Percentiles rank a stretch among this genome's conserved stretches.
phyloP scores from a whole-genome alignment of 2,888 invertebrate genomes.

The Lepidonotus clava region DNA sequence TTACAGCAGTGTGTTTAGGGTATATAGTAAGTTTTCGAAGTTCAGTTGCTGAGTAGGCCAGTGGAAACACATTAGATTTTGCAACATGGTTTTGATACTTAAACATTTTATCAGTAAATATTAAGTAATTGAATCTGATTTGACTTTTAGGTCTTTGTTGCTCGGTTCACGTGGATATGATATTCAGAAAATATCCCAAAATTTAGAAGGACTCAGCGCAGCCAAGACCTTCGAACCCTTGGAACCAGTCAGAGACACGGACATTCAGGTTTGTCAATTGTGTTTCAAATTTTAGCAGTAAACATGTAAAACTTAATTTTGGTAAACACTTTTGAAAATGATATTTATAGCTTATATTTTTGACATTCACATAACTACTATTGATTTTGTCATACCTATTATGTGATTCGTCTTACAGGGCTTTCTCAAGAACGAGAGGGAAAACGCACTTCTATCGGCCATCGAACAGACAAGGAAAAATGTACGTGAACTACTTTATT shows the following conservation, averaged over 20 bases:
- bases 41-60: too few relatives aligned
- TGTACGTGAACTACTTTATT: constrained; percentile 68
- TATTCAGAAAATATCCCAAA: constrained; percentile 94
- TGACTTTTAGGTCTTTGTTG: constrained; percentile 87
- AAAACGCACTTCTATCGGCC: constrained; percentile 94
- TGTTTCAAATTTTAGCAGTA: constrained; percentile 29
- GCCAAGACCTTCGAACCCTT: constrained; percentile 87
- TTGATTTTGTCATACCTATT: not conserved
- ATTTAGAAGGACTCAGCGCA: constrained; percentile 90
- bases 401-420: constrained; percentile 83
- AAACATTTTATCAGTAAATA: not conserved
- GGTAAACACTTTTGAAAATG: not conserved
- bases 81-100: not conserved
- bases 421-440: constrained; percentile 94
- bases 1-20: too few relatives aligned
- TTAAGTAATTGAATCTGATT: not conserved
- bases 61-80: too few relatives aligned
- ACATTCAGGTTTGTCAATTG: constrained; percentile 87
- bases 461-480: constrained; percentile 87
- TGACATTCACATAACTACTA: not conserved
- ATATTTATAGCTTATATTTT: not conserved
- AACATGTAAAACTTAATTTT: not conserved
- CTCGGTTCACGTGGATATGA: constrained; percentile 96
- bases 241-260: constrained; percentile 94
- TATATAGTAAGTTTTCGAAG: too few relatives aligned